Percentiles rank a stretch among this genome's conserved stretches.
Conservation (phyloP, 2,113 vertebrate genomes). For the Psittacula cyanocephala region DNA sequence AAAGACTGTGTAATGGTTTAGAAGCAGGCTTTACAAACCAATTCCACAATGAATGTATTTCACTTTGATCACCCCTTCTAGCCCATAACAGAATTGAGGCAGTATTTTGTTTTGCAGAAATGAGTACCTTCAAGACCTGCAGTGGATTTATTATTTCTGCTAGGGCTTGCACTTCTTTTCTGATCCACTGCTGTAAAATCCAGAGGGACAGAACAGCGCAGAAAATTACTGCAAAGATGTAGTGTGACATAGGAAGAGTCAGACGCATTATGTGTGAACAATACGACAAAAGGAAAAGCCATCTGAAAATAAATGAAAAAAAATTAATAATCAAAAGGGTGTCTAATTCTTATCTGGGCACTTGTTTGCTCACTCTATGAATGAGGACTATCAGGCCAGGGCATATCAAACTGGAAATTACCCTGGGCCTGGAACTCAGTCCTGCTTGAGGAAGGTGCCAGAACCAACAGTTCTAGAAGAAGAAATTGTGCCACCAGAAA, state of each 20-base stretch:
- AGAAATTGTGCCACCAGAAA: background rate
- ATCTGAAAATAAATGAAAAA: conserved; percentile 59
- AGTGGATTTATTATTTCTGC: conserved; percentile 71
- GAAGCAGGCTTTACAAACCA: conserved; percentile 46
- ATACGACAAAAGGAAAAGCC: conserved; percentile 56
- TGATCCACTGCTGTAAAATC: conserved; percentile 70
- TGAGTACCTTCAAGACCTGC: conserved; percentile 65
- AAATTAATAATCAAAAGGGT: conserved; percentile 56
- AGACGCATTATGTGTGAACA: conserved; percentile 63
- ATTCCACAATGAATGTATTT: conserved; percentile 60
- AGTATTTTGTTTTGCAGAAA: conserved; percentile 66
- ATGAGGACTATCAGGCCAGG: background rate
- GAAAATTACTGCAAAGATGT: conserved; percentile 61
- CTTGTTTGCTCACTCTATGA: background rate
- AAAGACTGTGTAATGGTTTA: background rate
- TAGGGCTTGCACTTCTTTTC: conserved; percentile 61
- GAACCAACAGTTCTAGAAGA: background rate
- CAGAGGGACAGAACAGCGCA: conserved; percentile 58
- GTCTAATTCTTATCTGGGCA: conserved; percentile 38
- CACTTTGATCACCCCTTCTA: conserved; percentile 58
- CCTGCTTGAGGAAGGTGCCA: background rate
- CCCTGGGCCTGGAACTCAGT: background rate
- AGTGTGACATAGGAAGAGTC: conserved; percentile 66
- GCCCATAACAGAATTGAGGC: conserved; percentile 53
- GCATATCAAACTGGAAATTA: background rate